phyloP scores from a whole-genome alignment of 2,888 invertebrate species.

The Byasa hedistus region DNA sequence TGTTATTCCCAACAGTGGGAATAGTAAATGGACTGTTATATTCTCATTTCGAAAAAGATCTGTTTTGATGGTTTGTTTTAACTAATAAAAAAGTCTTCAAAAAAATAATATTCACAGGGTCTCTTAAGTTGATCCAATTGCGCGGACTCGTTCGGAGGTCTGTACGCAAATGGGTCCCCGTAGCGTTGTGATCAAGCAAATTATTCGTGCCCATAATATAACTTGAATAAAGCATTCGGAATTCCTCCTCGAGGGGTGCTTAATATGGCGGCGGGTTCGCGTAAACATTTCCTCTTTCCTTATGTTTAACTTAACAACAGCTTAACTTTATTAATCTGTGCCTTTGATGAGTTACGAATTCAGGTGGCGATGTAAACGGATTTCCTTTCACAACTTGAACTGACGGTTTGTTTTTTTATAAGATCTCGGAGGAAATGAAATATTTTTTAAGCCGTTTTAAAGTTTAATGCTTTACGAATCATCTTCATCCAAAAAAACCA shows the following conservation, averaged over 20 bases:
- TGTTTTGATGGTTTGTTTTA: too few relatives aligned
- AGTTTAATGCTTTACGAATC: too few relatives aligned
- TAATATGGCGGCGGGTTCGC: slow-evolving; percentile 17
- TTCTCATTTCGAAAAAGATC: too few relatives aligned
- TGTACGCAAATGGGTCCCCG: slow-evolving; percentile 18
- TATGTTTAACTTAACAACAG: slow-evolving; percentile 27
- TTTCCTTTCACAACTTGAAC: slow-evolving; percentile 5
- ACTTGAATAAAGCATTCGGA: slow-evolving; percentile 16
- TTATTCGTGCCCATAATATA: slow-evolving; percentile 25
- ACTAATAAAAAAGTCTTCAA: too few relatives aligned
- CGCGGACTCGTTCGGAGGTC: slow-evolving; percentile 10
- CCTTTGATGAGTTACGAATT: slow-evolving; percentile 22
- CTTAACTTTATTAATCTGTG: slow-evolving; percentile 31
- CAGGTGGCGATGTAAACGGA: slow-evolving; percentile 6
- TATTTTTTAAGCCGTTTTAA: too few relatives aligned
- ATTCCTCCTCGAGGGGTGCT: slow-evolving; percentile 26
- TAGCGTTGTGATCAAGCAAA: slow-evolving; percentile 24
- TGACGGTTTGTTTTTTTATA: slow-evolving; percentile 11
- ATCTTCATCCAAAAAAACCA: too few relatives aligned
- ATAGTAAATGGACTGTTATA: too few relatives aligned
- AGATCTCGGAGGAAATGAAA: too few relatives aligned
- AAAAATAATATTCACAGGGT: neutral
- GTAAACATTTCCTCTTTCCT: slow-evolving; percentile 29
- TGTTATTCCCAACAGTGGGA: too few relatives aligned
- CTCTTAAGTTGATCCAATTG: neutral